Conservation (phyloP, 2,888 invertebrate species). For the Macaria notata region DNA sequence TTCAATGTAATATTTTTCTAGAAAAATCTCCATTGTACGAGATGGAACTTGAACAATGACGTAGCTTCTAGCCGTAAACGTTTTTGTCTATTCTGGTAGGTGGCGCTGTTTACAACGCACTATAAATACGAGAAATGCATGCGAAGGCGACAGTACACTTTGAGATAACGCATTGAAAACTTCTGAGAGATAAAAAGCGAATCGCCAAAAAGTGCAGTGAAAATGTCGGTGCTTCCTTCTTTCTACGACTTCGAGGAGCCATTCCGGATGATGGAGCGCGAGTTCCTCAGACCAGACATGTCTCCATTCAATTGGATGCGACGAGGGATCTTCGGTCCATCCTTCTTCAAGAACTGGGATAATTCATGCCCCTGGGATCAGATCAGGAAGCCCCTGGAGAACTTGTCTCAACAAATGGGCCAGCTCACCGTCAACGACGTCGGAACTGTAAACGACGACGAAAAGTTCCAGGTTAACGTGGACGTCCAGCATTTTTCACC, state of each 20-base stretch:
- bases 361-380: slow-evolving; percentile 42
- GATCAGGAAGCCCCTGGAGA: slow-evolving; percentile 56
- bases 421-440: slow-evolving; percentile 66
- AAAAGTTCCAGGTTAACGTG: slow-evolving; percentile 85
- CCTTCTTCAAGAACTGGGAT: slow-evolving; percentile 43
- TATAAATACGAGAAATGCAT: slow-evolving; percentile 42
- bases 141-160: slow-evolving; percentile 33
- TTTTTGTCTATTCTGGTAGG: slow-evolving; percentile 33
- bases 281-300: slow-evolving; percentile 47
- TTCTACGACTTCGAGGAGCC: slow-evolving; percentile 59
- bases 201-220: slow-evolving; percentile 23
- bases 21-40: slow-evolving; percentile 8
- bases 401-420: slow-evolving; percentile 55
- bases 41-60: background rate
- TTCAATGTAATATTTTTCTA: slow-evolving; percentile 24
- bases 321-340: slow-evolving; percentile 37
- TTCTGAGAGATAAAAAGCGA: slow-evolving; percentile 18
- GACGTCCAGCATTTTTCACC: slow-evolving; percentile 91
- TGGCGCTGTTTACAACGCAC: slow-evolving; percentile 37
- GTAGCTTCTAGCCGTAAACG: slow-evolving; percentile 22
- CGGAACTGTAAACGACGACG: slow-evolving; percentile 72
- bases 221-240: slow-evolving; percentile 64
- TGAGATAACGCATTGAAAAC: slow-evolving; percentile 16
- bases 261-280: slow-evolving; percentile 61
- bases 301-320: slow-evolving; percentile 40